Percentiles rank a stretch among this genome's conserved stretches.
phyloP scores from a whole-genome alignment of 2,888 invertebrate genomes.

The Erpobdella octoculata region DNA sequence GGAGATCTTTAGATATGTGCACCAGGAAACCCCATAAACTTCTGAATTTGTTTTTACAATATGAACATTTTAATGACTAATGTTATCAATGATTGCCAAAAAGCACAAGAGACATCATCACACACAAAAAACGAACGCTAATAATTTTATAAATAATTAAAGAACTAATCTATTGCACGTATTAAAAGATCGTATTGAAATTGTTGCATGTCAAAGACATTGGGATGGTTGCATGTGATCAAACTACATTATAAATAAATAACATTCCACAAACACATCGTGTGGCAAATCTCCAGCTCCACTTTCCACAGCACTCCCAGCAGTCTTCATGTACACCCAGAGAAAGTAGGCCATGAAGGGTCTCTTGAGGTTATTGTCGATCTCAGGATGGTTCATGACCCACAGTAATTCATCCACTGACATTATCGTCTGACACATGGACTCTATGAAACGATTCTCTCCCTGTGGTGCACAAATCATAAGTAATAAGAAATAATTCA shows the following conservation, averaged over 20 bases:
- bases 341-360: conserved; percentile 50
- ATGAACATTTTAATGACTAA: no score
- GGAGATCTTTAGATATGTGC: conserved; percentile 36
- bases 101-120: no score
- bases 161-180: no score
- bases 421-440: conserved; percentile 50
- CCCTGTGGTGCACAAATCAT: no score
- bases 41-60: conserved; percentile 36
- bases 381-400: conserved; percentile 46
- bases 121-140: no score
- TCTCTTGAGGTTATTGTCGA: conserved; percentile 47
- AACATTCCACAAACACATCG: conserved; percentile 45
- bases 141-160: no score
- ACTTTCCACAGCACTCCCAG: conserved; percentile 44
- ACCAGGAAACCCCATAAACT: conserved; percentile 48
- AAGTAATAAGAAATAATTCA: no score
- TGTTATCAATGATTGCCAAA: no score
- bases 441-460: conserved; percentile 53
- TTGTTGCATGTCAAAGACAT: no score
- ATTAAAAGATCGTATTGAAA: no score
- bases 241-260: no score
- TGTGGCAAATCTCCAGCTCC: conserved; percentile 50
- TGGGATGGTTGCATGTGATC: no score
- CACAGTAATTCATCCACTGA: conserved; percentile 49
- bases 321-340: conserved; percentile 49